Percentiles rank a stretch among this genome's conserved stretches.
phyloP scores from a whole-genome alignment of 2,113 vertebrate genomes.

The Pelusios castaneus region DNA sequence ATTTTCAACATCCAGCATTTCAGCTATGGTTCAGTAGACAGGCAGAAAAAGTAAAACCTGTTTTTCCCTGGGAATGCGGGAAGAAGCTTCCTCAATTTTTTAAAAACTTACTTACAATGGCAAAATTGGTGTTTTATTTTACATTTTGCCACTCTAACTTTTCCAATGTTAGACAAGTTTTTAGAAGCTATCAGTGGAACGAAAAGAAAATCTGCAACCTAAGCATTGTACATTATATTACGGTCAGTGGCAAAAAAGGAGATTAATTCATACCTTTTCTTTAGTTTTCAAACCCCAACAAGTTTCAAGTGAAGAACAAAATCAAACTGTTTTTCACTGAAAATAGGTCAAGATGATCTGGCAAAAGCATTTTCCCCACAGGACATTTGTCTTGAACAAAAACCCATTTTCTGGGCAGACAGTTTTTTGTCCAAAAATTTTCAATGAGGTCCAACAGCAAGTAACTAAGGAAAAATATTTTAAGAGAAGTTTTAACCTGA shows the following conservation, averaged over 20 bases:
- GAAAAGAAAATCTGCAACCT: neutral
- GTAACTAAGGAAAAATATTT: no score
- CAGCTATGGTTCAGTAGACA: neutral
- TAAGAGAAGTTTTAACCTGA: no score
- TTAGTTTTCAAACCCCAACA: neutral
- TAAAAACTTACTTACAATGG: neutral
- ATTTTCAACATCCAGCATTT: neutral
- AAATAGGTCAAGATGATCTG: no score
- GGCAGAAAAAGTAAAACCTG: neutral
- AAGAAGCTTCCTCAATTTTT: neutral
- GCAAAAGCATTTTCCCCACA: no score
- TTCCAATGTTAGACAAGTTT: neutral
- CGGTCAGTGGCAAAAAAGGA: neutral
- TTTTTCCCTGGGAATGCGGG: neutral
- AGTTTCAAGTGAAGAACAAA: no score
- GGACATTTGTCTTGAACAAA: no score
- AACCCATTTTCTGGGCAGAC: no score
- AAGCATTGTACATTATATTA: neutral
- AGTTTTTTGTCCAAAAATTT: no score
- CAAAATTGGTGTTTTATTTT: neutral
- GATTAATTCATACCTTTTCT: no score
- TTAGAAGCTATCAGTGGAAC: neutral
- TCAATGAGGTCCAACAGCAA: no score
- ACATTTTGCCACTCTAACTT: neutral
- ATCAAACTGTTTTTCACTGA: no score